phyloP scores from a whole-genome alignment of 2,888 invertebrate species.

The Drosophila tripunctata region DNA sequence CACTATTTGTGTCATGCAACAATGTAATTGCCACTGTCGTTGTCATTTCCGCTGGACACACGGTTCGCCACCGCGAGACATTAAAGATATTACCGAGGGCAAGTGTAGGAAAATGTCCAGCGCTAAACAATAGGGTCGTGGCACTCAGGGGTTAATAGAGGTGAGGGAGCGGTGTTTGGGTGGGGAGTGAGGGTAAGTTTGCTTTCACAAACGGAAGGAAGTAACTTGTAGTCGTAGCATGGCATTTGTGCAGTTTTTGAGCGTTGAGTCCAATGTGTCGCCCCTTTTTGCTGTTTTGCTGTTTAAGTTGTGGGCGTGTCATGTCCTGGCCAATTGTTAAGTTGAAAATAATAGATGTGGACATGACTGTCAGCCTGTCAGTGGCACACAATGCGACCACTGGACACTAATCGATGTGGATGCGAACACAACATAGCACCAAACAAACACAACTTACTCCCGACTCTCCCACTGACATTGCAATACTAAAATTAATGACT shows the following conservation, averaged over 20 bases:
- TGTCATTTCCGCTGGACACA: slow-evolving; percentile 82
- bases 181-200: not conserved
- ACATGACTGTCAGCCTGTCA: slow-evolving; percentile 74
- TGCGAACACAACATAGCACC: slow-evolving; percentile 36
- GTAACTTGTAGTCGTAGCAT: slow-evolving; percentile 76
- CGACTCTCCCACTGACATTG: slow-evolving; percentile 38
- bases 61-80: slow-evolving; percentile 60
- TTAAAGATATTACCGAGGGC: slow-evolving; percentile 65
- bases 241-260: slow-evolving; percentile 75
- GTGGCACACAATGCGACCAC: slow-evolving; percentile 52
- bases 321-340: slow-evolving; percentile 72
- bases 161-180: not conserved
- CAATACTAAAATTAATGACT: slow-evolving; percentile 69
- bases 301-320: slow-evolving; percentile 56
- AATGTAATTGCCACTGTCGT: slow-evolving; percentile 83
- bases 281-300: slow-evolving; percentile 23
- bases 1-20: slow-evolving; percentile 83
- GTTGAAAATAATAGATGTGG: slow-evolving; percentile 77
- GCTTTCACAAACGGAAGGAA: slow-evolving; percentile 63
- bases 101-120: slow-evolving; percentile 18
- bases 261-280: slow-evolving; percentile 52
- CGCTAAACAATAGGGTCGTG: slow-evolving; percentile 34
- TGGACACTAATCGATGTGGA: slow-evolving; percentile 68
- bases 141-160: not conserved
- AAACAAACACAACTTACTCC: slow-evolving; percentile 36